Evolutionary conservation across 2,797 vertebrate species (phyloP), one percentile per base, ranked within the genome.

Genomic region (Acanthis flammea): DNA sequence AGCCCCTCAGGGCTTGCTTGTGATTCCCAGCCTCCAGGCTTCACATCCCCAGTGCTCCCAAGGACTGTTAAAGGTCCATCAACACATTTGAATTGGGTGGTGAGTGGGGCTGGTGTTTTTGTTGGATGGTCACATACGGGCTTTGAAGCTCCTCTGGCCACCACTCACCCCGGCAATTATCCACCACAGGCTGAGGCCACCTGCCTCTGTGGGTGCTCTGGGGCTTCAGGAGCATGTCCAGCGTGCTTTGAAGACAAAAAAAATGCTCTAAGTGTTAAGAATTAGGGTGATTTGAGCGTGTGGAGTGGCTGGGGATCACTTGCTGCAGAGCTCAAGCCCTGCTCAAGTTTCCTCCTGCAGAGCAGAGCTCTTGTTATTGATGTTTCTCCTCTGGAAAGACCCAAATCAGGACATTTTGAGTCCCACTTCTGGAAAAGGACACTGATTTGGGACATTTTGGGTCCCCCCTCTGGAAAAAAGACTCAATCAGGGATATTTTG

Each of bases 281-380:
- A 33, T 86, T 19, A 21, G 57, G 0, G 35, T 28, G 82, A 57
- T 67, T 61, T 31, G 25, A 39, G 68, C 0, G 0, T 9, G 24
- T 14, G 71, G 73, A 85, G 55, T 1, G 7, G 53, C 14, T 53
- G 21, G 30, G 42, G 11, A 53, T 57, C 11, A 0, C 58, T 67
- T 12, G 0, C 50, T 21, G 47, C 45, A 10, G 45, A 0, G 1
- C 37, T 47, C 2, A 1, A 51, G 58, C 30, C 15, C 31, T 14
- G 25, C 58, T 67, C 1, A 0, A 8, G 31, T 39, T 89, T 53
- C 53, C 8, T 51, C 39, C 61, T 58, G 54, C 19, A 21, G n/a
- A 67, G 76, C 31, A 9, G 23, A n/a, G n/a, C 18, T 42, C 19
- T 71, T 16, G 14, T 8, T 71, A 1, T 12, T 21, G 67, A 15